Evolutionary conservation across 2,888 invertebrate species (phyloP).

Genomic region (Choristoneura rosaceana): DNA sequence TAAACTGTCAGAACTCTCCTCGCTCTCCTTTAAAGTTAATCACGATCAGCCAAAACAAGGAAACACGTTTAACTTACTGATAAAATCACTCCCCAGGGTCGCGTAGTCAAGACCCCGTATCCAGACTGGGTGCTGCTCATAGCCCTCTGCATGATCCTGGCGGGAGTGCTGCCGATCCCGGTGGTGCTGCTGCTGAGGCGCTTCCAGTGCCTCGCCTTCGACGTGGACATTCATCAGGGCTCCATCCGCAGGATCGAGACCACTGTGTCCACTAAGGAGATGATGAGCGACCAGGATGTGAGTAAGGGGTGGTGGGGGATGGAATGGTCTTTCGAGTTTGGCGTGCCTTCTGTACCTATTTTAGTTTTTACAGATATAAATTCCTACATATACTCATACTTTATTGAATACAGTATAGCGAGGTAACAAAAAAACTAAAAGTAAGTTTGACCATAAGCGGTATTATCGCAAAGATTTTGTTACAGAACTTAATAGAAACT

Average conservation of each 20-base stretch:
- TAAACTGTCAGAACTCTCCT: too few relatives aligned
- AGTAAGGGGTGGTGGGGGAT: slow-evolving; percentile 78
- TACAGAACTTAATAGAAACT: too few relatives aligned
- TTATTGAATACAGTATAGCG: too few relatives aligned
- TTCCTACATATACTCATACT: too few relatives aligned
- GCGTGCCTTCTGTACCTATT: not conserved
- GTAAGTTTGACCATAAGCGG: too few relatives aligned
- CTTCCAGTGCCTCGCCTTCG: slow-evolving; percentile 95
- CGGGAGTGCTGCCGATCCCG: slow-evolving; percentile 94
- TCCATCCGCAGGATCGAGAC: slow-evolving; percentile 96
- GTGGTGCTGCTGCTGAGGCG: slow-evolving; percentile 93
- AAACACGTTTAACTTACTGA: not conserved
- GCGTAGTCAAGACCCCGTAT: slow-evolving; percentile 88
- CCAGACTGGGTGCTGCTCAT: slow-evolving; percentile 93
- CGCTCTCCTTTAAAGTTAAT: too few relatives aligned
- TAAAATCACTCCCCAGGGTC: slow-evolving; percentile 84
- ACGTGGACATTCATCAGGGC: slow-evolving; percentile 96
- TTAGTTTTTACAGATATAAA: too few relatives aligned
- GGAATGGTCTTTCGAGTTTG: not conserved
- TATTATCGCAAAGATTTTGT: too few relatives aligned
- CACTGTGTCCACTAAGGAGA: slow-evolving; percentile 96
- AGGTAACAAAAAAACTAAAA: too few relatives aligned
- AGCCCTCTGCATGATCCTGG: slow-evolving; percentile 90
- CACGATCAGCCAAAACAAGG: too few relatives aligned
- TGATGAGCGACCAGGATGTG: slow-evolving; percentile 97